Conservation (phyloP, 1,140 invertebrate species). For the Brachionus rotundiformis region DNA sequence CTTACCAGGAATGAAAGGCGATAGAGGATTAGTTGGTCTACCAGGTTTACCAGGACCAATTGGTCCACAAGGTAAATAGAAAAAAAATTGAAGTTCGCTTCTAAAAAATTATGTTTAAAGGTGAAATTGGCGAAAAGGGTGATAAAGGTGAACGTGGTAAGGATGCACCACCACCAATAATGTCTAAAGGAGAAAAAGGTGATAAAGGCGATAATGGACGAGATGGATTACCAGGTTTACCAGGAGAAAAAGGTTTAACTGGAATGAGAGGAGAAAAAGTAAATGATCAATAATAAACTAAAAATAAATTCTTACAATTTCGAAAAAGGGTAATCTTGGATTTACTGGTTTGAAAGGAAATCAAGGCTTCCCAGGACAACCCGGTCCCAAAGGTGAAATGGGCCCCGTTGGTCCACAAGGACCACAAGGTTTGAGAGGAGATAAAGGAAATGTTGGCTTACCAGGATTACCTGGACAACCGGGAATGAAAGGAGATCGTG, state of each 20-base stretch:
- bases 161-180: neutral
- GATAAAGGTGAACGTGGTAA: neutral
- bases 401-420: conserved; percentile 2
- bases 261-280: conserved; percentile 46
- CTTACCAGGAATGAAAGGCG: conserved; percentile 55
- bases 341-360: conserved; percentile 63
- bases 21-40: conserved; percentile 55
- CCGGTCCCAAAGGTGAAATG: conserved; percentile 23
- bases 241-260: conserved; percentile 38
- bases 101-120: neutral
- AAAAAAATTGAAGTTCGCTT: neutral
- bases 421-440: conserved; percentile 62
- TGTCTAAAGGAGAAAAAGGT: conserved; percentile 36
- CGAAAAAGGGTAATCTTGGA: neutral
- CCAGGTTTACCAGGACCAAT: neutral
- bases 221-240: conserved; percentile 56
- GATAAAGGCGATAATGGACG: neutral
- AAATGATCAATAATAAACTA: neutral
- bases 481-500: conserved; percentile 57
- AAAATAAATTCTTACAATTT: neutral
- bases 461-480: conserved; percentile 66
- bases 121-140: conserved; percentile 16
- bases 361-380: conserved; percentile 67
- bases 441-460: conserved; percentile 61
- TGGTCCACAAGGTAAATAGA: conserved; percentile 19